phyloP scores from a whole-genome alignment of 2,113 vertebrate genomes.

The Echinops telfairi region DNA sequence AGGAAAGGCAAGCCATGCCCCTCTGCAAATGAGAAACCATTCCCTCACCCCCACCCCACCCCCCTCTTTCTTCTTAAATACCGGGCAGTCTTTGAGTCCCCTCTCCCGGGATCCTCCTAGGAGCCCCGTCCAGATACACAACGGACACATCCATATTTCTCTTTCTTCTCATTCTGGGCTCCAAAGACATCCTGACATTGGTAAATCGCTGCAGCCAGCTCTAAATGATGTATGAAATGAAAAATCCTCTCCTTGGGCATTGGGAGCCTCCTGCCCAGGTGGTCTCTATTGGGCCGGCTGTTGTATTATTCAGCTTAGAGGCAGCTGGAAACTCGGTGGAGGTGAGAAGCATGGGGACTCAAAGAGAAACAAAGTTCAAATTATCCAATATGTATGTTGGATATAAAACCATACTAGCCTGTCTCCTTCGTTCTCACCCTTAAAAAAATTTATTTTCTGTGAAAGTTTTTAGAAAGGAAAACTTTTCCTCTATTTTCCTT shows the following conservation, averaged over 20 bases:
- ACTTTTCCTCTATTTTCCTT: conserved; percentile 31
- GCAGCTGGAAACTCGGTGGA: conserved; percentile 3
- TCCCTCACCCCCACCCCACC: background rate
- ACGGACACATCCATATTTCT: background rate
- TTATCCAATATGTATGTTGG: background rate
- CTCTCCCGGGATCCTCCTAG: background rate
- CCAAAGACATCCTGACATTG: conserved; percentile 60
- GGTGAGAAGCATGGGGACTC: conserved; percentile 45
- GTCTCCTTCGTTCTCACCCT: background rate
- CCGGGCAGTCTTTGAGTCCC: background rate
- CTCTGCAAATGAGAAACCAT: background rate
- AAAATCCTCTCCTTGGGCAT: conserved; percentile 55
- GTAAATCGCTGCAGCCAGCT: conserved; percentile 69
- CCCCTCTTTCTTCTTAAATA: background rate
- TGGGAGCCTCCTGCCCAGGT: conserved; percentile 52
- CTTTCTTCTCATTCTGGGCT: conserved; percentile 14
- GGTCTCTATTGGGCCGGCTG: conserved; percentile 4
- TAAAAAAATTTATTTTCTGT: background rate
- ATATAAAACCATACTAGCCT: background rate
- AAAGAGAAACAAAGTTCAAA: conserved; percentile 47
- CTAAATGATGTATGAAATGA: conserved; percentile 80
- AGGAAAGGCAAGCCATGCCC: background rate
- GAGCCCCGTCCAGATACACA: background rate
- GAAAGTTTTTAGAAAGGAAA: conserved; percentile 17
- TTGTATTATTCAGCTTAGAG: conserved; percentile 57